Evolutionary conservation across 2,888 invertebrate species (phyloP).

Genomic region (Odontocerum albicorne): DNA sequence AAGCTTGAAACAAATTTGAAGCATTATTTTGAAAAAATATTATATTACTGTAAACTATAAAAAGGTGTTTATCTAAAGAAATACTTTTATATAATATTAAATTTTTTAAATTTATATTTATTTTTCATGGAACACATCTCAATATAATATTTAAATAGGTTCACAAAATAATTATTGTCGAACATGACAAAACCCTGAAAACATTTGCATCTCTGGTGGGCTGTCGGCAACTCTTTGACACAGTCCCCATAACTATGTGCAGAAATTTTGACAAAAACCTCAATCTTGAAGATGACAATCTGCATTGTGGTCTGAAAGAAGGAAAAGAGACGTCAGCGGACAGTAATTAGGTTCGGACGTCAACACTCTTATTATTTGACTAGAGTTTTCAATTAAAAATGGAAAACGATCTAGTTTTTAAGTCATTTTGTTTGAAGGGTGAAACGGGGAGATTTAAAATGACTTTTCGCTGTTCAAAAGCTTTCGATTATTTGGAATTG

Average conservation of each 20-base stretch:
- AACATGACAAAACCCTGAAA: conserved; percentile 5
- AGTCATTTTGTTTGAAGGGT: too few relatives aligned
- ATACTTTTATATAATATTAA: too few relatives aligned
- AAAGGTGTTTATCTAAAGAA: too few relatives aligned
- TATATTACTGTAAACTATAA: too few relatives aligned
- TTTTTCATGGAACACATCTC: too few relatives aligned
- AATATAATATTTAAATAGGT: not conserved
- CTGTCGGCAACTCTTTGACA: conserved; percentile 28
- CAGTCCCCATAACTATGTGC: conserved; percentile 15
- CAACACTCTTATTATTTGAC: conserved; percentile 20
- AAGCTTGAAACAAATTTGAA: too few relatives aligned
- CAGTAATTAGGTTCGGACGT: conserved; percentile 29
- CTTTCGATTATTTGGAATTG: too few relatives aligned
- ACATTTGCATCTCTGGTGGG: conserved; percentile 23
- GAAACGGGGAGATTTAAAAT: too few relatives aligned
- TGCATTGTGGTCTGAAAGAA: conserved; percentile 4
- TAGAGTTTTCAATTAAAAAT: conserved; percentile 22
- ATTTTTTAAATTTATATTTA: too few relatives aligned
- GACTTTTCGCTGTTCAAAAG: too few relatives aligned
- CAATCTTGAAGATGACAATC: conserved; percentile 15
- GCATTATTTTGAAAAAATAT: too few relatives aligned
- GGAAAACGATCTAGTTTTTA: not conserved
- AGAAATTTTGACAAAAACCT: conserved; percentile 29
- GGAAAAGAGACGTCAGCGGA: not conserved
- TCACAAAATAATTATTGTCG: not conserved